Evolutionary conservation across 2,797 vertebrate species (phyloP).

Genomic region (Anas bahamensis): DNA sequence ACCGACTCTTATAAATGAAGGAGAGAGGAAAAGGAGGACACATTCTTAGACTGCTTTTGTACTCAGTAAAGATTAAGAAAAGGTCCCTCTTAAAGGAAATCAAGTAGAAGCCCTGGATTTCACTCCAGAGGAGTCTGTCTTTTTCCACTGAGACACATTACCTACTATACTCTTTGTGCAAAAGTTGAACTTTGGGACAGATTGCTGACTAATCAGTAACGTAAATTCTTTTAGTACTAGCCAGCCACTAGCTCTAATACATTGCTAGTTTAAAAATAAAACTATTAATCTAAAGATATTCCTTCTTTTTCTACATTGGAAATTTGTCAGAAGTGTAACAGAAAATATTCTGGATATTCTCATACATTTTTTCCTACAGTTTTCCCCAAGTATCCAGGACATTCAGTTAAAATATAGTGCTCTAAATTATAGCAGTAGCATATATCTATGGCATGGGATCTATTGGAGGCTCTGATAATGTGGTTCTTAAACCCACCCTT

Average conservation of each 20-base stretch:
- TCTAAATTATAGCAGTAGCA: neutral
- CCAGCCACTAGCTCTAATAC: neutral
- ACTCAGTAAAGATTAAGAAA: neutral
- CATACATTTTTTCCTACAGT: constrained; percentile 48
- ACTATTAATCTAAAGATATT: neutral
- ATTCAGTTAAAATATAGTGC: neutral
- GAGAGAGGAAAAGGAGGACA: neutral
- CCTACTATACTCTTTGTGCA: neutral
- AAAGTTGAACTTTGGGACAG: neutral
- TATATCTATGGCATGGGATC: neutral
- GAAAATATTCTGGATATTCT: constrained; percentile 19
- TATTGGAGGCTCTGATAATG: neutral
- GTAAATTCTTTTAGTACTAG: neutral
- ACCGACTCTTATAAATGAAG: neutral
- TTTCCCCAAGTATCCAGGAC: neutral
- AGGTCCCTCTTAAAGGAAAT: neutral
- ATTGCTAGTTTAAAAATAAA: neutral
- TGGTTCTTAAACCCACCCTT: neutral
- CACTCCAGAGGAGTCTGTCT: neutral
- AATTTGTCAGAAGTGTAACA: constrained; percentile 3
- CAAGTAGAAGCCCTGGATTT: neutral
- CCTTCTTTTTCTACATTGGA: constrained; percentile 23
- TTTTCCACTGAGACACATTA: neutral
- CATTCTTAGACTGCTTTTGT: neutral
- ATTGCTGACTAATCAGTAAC: neutral